Base-by-base conservation (phyloP, 2,113 vertebrate species). In the Caranx ignobilis region DNA sequence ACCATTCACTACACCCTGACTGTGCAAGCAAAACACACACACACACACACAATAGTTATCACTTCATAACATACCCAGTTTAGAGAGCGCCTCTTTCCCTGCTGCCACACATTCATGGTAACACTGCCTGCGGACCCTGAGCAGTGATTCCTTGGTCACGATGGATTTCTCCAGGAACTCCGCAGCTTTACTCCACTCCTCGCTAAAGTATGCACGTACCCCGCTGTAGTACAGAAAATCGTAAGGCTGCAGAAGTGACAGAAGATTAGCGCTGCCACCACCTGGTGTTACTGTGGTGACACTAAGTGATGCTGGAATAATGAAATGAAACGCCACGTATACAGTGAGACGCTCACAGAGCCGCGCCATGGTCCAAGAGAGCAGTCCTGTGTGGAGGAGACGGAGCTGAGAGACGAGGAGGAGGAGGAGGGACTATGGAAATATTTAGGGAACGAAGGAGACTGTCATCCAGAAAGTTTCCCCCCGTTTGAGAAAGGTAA, bases 141-240 rank as follows among this genome's bases (percentile, higher is more conserved):
- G 90, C 87, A 96, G 91, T 16, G 90, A 86, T 11, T 94, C 89
- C 59, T 91, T 95, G 92, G 95, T 95, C 2, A 90, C 69, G 69
- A 97, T 83, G 26, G 96, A 94, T 82, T 96, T 96, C 89, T 96
- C 96, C 79, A 99, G 89, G 62, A 95, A 92, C 79, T 96, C 96
- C 48, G 96, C 96, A 2, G 97, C 95, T 31, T 91, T 95, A 6
- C 75, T 87, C 97, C 97, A 99, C 59, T 98, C 96, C 79, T 89
- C 92, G 0, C 79, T 83, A 21, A 96, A 95, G 75, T 98, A 98
- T 0, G 96, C 95, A 2, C 96, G 95, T 10, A 98, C 95, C 7
- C 97, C 97, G 15, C 95, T 94, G 18, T 97, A 96, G 80, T 97
- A 98, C 71, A 98, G 84, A 56, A 92, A 88, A 77, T 99, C 97